phyloP scores from a whole-genome alignment of 2,113 vertebrate species.

The Centropristis striata region DNA sequence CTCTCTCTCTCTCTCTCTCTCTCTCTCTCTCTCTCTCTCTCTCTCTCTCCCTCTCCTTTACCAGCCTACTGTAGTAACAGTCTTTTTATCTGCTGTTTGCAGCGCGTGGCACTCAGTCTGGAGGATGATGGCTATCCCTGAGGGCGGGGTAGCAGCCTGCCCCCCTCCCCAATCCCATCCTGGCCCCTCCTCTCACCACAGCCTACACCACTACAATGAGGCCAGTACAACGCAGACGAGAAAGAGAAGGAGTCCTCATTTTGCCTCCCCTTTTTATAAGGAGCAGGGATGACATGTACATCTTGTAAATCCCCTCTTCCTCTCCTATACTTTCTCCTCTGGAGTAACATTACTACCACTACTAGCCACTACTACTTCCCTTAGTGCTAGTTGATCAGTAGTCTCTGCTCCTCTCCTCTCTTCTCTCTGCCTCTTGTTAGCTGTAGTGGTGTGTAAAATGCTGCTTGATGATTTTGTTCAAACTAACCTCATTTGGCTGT shows the following conservation, averaged over 20 bases:
- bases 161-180: constrained; percentile 41
- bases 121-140: constrained; percentile 97
- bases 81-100: constrained; percentile 86
- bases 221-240: constrained; percentile 70
- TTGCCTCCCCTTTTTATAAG: constrained; percentile 50
- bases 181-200: constrained; percentile 64
- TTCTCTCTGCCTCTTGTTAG: constrained; percentile 58
- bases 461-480: constrained; percentile 70
- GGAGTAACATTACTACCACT: constrained; percentile 74
- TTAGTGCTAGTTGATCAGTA: constrained; percentile 59
- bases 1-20: constrained; percentile 10
- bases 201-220: constrained; percentile 70
- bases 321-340: constrained; percentile 47
- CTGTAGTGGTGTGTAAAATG: constrained; percentile 64
- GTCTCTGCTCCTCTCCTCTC: constrained; percentile 52
- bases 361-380: constrained; percentile 61
- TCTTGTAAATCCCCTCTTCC: constrained; percentile 32
- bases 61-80: constrained; percentile 74
- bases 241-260: constrained; percentile 62
- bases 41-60: constrained; percentile 14
- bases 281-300: constrained; percentile 62
- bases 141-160: constrained; percentile 76
- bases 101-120: constrained; percentile 97
- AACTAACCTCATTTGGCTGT: constrained; percentile 79
- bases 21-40: constrained; percentile 1